Evolutionary conservation across 2,797 vertebrate genomes (phyloP), one percentile per base, ranked within the genome.

Genomic region (Spinibarbus caldwelli): DNA sequence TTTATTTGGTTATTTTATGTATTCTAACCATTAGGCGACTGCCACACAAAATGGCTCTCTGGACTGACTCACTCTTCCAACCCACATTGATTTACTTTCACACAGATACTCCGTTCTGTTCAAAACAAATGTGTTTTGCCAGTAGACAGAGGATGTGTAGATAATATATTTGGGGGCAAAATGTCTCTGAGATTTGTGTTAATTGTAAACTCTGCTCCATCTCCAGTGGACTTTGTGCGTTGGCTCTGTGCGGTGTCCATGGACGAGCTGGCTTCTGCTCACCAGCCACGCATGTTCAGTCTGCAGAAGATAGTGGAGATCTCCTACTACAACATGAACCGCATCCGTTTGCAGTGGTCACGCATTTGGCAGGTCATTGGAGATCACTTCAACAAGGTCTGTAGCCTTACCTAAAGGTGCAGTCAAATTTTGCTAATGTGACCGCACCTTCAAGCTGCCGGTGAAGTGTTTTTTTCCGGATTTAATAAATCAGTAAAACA

Each of bases 311-410:
- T 99, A 0, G 98, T 99, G 91, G 98, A 99, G 90, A 99, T 99
- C 78, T 99, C 97, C 0, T 99, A 99, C 76, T 99, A 99, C 93
- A 99, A 99, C 95, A 99, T 99, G 98, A 98, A 97, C 93, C 96
- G 97, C 71, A 99, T 99, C 89, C 91, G 98, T 67, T 94, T 99
- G 83, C 98, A 99, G 94, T 99, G 97, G 98, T 99, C 98, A 8
- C 95, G 98, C 68, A 97, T 99, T 85, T 99, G 98, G 98, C 97
- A 99, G 4, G 98, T 99, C 89, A 97, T 98, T 45, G 97, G 98
- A 87, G 97, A 99, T 89, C 98, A 99, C 90, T 99, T 99, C 90
- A 99, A 99, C 89, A 99, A 99, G 97, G 97, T 99, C 57, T 57
- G 84, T 41, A 14, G 5, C 29, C 67, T 43, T 57, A 31, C 31